These are phyloP conservation scores for Fregata magnificens DNA, from an alignment of 2,113 vertebrate genomes.

Conservation along the genomic window DNA sequence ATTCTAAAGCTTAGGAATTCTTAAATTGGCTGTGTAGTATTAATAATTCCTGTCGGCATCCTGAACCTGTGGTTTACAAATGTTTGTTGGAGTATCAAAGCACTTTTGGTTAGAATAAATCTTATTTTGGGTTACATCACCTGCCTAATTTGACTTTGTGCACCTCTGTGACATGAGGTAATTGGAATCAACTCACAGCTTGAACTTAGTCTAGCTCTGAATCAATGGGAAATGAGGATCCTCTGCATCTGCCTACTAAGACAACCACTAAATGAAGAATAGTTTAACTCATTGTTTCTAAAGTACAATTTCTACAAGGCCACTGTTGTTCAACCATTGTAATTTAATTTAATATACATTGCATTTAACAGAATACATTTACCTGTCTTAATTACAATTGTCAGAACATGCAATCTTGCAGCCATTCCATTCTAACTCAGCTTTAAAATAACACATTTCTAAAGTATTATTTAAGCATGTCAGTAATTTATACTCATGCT, in stretches of 20 bases:
- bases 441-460: not conserved
- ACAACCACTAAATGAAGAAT: not conserved
- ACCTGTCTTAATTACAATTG: not conserved
- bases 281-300: not conserved
- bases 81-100: too few relatives aligned
- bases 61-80: too few relatives aligned
- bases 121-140: too few relatives aligned
- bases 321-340: not conserved
- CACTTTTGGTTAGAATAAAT: too few relatives aligned
- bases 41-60: too few relatives aligned
- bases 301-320: not conserved
- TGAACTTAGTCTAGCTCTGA: not conserved
- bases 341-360: not conserved
- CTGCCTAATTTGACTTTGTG: too few relatives aligned
- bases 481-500: not conserved
- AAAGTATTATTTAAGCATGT: not conserved
- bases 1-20: too few relatives aligned
- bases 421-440: not conserved
- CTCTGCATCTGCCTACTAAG: not conserved
- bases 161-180: not conserved
- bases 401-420: not conserved
- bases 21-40: too few relatives aligned
- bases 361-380: not conserved
- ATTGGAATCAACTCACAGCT: not conserved
- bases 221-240: not conserved